These are phyloP conservation scores for Nomada ruficornis DNA, from an alignment of 2,888 invertebrate species.

Conservation along the genomic window DNA sequence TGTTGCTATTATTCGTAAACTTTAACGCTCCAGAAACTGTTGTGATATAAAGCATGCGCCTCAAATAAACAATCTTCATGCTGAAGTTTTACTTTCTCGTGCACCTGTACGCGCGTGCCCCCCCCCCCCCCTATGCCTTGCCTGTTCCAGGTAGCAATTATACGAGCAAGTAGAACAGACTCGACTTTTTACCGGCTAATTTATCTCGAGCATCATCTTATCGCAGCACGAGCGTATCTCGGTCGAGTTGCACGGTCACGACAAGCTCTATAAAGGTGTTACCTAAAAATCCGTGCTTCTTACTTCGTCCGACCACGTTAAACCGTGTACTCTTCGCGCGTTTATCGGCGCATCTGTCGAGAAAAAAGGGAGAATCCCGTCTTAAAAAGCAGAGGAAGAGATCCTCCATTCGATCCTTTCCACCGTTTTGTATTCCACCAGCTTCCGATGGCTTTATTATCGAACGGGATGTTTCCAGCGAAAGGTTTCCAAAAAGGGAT, in stretches of 20 bases:
- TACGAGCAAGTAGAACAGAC: slow-evolving; percentile 63
- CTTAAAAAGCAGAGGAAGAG: slow-evolving; percentile 10
- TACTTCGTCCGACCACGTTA: slow-evolving; percentile 35
- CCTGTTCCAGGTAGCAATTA: slow-evolving; percentile 64
- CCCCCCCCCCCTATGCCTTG: slow-evolving; percentile 41
- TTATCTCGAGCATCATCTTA: slow-evolving; percentile 68
- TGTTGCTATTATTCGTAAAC: slow-evolving; percentile 1
- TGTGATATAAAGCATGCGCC: no score
- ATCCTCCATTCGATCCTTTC: slow-evolving; percentile 33
- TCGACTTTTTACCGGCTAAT: slow-evolving; percentile 63
- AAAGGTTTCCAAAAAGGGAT: slow-evolving; percentile 46
- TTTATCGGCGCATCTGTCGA: slow-evolving; percentile 66
- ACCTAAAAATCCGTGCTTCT: slow-evolving; percentile 49
- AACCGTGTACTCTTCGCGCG: slow-evolving; percentile 44
- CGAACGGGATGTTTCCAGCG: slow-evolving; percentile 32
- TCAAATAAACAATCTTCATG: neutral
- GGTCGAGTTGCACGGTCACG: slow-evolving; percentile 43
- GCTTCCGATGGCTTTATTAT: slow-evolving; percentile 53
- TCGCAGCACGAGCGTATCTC: slow-evolving; percentile 42
- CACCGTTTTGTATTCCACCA: slow-evolving; percentile 61
- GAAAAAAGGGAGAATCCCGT: slow-evolving; percentile 23
- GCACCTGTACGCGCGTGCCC: neutral
- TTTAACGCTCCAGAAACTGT: neutral
- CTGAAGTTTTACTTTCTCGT: neutral
- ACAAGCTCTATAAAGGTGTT: slow-evolving; percentile 58